Conservation (phyloP, 2,797 vertebrate genomes). For the Darevskia nairensis region DNA sequence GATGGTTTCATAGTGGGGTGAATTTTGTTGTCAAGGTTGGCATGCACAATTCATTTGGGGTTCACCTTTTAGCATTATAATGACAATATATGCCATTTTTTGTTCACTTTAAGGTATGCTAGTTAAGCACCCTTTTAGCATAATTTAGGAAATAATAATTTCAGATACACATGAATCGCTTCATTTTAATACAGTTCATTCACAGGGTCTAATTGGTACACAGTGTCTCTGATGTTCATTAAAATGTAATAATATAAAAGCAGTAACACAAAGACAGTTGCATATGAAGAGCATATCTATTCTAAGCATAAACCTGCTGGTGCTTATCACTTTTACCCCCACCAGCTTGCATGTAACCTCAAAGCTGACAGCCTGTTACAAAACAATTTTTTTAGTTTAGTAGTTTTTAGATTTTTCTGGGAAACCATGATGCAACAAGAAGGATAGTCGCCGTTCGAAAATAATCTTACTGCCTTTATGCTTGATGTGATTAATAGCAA, state of each 20-base stretch:
- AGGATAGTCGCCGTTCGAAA: not conserved
- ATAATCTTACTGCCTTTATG: not conserved
- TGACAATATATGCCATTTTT: conserved; percentile 7
- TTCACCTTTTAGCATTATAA: not conserved
- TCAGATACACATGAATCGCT: not conserved
- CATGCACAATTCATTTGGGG: not conserved
- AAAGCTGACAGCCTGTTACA: conserved; percentile 16
- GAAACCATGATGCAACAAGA: not conserved
- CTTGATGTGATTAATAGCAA: not conserved
- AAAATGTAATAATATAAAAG: not conserved
- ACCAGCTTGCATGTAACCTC: conserved; percentile 1
- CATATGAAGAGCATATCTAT: conserved; percentile 7
- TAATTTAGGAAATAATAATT: conserved; percentile 10
- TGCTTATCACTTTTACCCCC: not conserved
- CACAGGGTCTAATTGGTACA: not conserved
- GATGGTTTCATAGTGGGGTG: not conserved
- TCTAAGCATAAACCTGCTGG: not conserved
- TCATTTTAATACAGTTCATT: not conserved
- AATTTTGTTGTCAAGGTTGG: not conserved
- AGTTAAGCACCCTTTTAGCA: not conserved
- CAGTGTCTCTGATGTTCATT: not conserved
- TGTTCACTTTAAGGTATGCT: not conserved
- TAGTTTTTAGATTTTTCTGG: not conserved
- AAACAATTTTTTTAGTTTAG: not conserved
- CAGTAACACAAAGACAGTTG: not conserved